phyloP scores from a whole-genome alignment of 2,888 invertebrate genomes.

The Caprella mutica region DNA sequence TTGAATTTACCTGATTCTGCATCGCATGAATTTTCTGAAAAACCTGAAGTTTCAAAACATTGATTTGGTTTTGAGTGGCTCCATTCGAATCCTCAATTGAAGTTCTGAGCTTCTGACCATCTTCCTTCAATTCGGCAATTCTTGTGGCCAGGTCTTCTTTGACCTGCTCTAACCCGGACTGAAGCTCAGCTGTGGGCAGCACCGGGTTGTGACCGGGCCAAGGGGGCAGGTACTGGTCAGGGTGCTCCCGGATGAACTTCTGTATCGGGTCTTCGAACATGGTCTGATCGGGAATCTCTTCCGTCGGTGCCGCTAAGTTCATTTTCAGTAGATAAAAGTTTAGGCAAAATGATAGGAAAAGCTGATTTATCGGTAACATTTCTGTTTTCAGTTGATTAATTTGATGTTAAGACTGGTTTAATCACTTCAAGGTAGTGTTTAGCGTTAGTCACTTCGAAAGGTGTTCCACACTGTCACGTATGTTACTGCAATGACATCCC shows the following conservation, averaged over 20 bases:
- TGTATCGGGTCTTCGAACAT: not conserved
- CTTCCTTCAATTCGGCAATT: not conserved
- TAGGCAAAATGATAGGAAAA: no score
- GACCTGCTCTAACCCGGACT: conserved; percentile 3
- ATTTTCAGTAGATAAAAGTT: no score
- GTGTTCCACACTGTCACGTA: no score
- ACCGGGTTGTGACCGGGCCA: not conserved
- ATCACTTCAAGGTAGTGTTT: no score
- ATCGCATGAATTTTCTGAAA: conserved; percentile 6
- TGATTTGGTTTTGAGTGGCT: conserved; percentile 6
- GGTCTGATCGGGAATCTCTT: no score
- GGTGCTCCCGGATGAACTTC: not conserved
- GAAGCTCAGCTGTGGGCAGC: not conserved
- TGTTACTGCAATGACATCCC: no score
- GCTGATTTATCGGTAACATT: no score
- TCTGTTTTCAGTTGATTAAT: no score
- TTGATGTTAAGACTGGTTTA: no score
- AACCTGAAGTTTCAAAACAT: conserved; percentile 1
- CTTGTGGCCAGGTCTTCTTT: conserved; percentile 4
- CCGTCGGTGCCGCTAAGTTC: no score
- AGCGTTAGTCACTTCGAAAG: no score
- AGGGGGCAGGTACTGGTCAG: not conserved
- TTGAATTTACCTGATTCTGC: not conserved
- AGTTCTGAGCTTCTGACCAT: conserved; percentile 1
- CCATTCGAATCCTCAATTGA: conserved; percentile 7